These are phyloP conservation scores for Dasyprocta punctata DNA, from an alignment of 2,113 vertebrate species.

Conservation along the genomic window DNA sequence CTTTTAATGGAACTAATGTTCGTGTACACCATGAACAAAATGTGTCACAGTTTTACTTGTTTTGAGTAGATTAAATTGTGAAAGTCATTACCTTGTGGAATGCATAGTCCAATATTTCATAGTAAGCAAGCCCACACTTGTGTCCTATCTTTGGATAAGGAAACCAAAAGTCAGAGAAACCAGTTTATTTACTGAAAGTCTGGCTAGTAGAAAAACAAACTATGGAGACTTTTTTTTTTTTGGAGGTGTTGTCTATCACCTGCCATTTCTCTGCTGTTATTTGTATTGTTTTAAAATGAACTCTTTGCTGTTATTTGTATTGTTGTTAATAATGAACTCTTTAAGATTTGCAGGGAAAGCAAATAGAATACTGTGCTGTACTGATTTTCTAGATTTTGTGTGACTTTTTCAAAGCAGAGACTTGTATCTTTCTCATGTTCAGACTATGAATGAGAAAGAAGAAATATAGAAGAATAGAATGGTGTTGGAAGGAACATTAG, in stretches of 20 bases:
- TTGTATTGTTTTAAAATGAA: constrained; percentile 19
- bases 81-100: neutral
- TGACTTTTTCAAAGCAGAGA: constrained; percentile 35
- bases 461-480: neutral
- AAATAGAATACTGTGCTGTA: neutral
- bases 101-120: neutral
- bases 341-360: neutral
- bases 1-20: neutral
- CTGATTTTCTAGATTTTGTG: neutral
- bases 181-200: neutral
- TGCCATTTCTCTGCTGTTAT: constrained; percentile 8
- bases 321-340: neutral
- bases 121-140: neutral
- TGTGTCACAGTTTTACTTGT: neutral
- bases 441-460: neutral
- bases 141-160: neutral
- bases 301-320: constrained; percentile 18
- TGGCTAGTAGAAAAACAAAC: neutral
- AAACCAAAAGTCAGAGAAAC: neutral
- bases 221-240: neutral
- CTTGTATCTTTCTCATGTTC: neutral
- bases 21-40: neutral
- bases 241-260: neutral
- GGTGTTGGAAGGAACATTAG: neutral
- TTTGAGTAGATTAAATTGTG: neutral